Base-by-base conservation (phyloP, 2,113 vertebrate genomes). In the Chamaea fasciata region DNA sequence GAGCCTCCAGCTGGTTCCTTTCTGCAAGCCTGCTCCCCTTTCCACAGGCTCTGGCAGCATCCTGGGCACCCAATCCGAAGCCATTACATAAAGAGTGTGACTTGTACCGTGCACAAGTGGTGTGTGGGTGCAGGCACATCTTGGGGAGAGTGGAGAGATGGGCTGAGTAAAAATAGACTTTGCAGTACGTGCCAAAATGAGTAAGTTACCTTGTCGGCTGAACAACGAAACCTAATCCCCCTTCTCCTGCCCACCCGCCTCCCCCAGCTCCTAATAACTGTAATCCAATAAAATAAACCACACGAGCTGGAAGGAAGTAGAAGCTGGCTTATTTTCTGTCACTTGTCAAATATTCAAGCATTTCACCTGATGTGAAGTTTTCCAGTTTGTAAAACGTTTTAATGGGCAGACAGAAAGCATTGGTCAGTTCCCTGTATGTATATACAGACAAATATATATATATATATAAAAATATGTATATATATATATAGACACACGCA, bases 101-200 rank as follows among this genome's bases (percentile, higher is more conserved):
- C 83, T 96, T 59, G 65, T 44, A 46, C 67, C 7, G 55, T 59
- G 87, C 84, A 85, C 92, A 89, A 87, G 91, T 92, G 91, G 76
- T 91, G 63, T 75, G 96, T 96, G 91, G 96, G 96, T 94, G 95
- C 88, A 91, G 60, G 87, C 78, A 90, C 74, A 91, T 80, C 87
- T 93, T 14, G 68, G 83, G 89, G 78, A 91, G 81, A 93, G 87
- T 1, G 2, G 28, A 92, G 69, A 24, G 6, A 91, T 69, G 89
- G 49, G 65, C 83, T 94, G 71, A 11, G 87, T 88, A 94, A 97
- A 97, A 97, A 92, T 91, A 96, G 87, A 71, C 60, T 9, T 8
- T 22, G 76, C 13, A 5, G 49, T 79, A 18, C 1, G 8, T 71
- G 75, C 93, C 91, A 87, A 69, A 81, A 86, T 90, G 88, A 95